Evolutionary conservation across 2,797 vertebrate genomes (phyloP), one percentile per base, ranked within the genome.

Genomic region (Borostomias antarcticus): DNA sequence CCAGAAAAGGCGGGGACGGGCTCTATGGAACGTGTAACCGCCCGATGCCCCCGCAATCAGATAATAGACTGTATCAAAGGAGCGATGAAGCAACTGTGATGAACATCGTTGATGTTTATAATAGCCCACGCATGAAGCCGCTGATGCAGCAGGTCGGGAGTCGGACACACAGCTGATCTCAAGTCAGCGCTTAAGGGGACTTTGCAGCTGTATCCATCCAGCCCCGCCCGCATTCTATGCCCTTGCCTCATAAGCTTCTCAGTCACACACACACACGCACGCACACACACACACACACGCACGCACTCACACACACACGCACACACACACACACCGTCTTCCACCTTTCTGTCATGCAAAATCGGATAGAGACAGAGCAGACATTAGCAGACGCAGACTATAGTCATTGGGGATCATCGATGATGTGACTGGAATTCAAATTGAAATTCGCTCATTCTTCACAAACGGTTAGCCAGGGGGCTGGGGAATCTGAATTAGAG

Each of bases 401-500:
- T n/a, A n/a, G n/a, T n/a, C n/a, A n/a, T n/a, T n/a, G n/a, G n/a
- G n/a, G n/a, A n/a, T n/a, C n/a, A n/a, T n/a, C n/a, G n/a, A n/a
- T n/a, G n/a, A n/a, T n/a, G 43, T 45, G 15, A n/a, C 19, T 51
- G 23, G 10, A 5, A 13, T 28, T 25, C 13, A 10, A n/a, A n/a
- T n/a, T n/a, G n/a, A n/a, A n/a, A n/a, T n/a, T n/a, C n/a, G n/a
- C n/a, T n/a, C n/a, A n/a, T n/a, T n/a, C n/a, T n/a, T n/a, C n/a
- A n/a, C n/a, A n/a, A n/a, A n/a, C 50, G 7, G 23, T 28, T 2
- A 25, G 23, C 2, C 23, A 52, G 15, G 11, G 50, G 50, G 11
- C 50, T 17, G 19, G 13, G 50, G 63, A 83, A 78, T 78, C 75
- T 70, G 78, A 77, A 17, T 13, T 26, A 58, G 79, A 74, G 29